Evolutionary conservation across 2,113 vertebrate genomes (phyloP), one percentile per base, ranked within the genome.

Genomic region (Mionectes macconnelli): DNA sequence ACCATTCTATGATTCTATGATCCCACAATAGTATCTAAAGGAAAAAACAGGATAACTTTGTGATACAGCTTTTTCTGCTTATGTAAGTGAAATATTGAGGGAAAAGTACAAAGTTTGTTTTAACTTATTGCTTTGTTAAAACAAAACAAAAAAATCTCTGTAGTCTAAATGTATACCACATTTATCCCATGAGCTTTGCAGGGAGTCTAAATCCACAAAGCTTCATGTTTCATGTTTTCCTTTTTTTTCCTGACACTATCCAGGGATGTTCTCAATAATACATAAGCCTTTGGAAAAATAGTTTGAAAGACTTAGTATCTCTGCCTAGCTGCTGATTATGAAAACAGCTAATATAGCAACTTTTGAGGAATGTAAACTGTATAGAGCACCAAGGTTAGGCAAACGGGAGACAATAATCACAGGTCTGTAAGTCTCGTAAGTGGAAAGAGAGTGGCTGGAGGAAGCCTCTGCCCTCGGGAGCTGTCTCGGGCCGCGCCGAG

Each of bases 401-500:
- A 76, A 68, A 24, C 0, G 42, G 50, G 28, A 53, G 39, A 18
- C 55, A 30, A 21, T 7, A 50, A 55, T 11, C 25, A 6, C 66
- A 12, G 57, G 7, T 75, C 12, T 42, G 2, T 30, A 16, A 10
- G 3, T 18, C 25, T 47, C 18, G 5, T 33, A 8, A 56, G 16
- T 33, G 1, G 40, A 23, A 45, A 13, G 17, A 22, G 22, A 30
- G 20, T 1, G 42, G 21, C 52, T 9, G 42, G 27, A 49, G 39
- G 31, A 59, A 44, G 39, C n/a, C 25, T 21, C 17, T 30, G 10
- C 25, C 23, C 47, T 39, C 37, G 59, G 18, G 19, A 12, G 37
- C 1, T 2, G 66, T 63, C 66, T 10, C 35, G 7, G 8, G 24
- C 59, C 10, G 42, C 8, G 33, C 30, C 44, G 1, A 1, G 27